Base-by-base conservation (phyloP, 2,888 invertebrate genomes). In the Drosophila tripunctata region DNA sequence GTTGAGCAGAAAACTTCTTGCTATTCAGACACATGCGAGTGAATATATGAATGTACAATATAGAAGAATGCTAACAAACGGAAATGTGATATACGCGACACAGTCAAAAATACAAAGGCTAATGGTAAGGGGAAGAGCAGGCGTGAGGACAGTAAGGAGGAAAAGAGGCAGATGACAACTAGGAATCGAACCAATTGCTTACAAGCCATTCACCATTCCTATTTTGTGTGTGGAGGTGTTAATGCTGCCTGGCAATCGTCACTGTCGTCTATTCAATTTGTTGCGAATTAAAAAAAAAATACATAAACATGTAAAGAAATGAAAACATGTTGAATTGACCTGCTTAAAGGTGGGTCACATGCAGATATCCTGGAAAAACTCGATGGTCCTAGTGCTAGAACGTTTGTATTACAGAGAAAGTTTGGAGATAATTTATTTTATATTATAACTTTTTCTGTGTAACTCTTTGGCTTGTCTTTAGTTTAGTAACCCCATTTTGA, bases 1-100 rank as follows among this genome's bases (percentile, higher is more conserved):
- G 81, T 84, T 87, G 81, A 81, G 87, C 87, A 81, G 84, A 81
- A 81, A 81, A 81, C 85, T 81, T 81, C 72, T 80, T 75, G 72
- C 72, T 47, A 87, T 81, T 87, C 81, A 81, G 38, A 69, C 36
- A 38, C 64, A 63, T 68, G 41, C 64, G 68, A 57, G 40, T 47
- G 54, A 22, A 51, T 44, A 43, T 77, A 67, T 71, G 74, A 67
- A 75, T 77, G 64, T 78, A 72, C 74, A 67, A 66, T 66, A 55
- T 55, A 69, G 80, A 83, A 83, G 86, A 86, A 75, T 86, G 66
- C 65, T 72, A 84, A 87, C 84, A 81, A 81, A 81, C 87, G 81
- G 87, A 81, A 81, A 81, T 87, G 81, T 81, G 81, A 81, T 81
- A 81, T 81, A 87, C 87, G 87, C 87, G 87, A 65, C 70, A 19